These are phyloP conservation scores for Polypedilum pembai DNA, from an alignment of 1,140 invertebrate species.

Conservation along the genomic window DNA sequence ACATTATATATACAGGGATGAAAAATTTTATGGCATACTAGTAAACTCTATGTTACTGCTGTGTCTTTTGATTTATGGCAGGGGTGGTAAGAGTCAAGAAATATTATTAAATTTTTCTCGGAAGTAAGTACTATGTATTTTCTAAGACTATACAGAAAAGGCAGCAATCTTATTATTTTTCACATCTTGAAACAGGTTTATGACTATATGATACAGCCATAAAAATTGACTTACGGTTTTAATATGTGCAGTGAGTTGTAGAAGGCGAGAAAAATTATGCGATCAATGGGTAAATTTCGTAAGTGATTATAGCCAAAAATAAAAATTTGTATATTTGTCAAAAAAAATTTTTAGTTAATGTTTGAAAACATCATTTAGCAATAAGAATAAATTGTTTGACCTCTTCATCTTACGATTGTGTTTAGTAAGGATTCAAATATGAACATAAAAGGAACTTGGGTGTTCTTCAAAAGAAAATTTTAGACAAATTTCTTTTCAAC, in stretches of 20 bases:
- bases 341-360: too few relatives aligned
- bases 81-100: constrained; percentile 21
- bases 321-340: too few relatives aligned
- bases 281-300: too few relatives aligned
- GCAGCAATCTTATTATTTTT: background rate
- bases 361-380: too few relatives aligned
- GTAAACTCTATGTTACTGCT: background rate
- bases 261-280: too few relatives aligned
- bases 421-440: too few relatives aligned
- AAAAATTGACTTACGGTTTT: constrained; percentile 28
- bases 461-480: constrained; percentile 4
- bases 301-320: too few relatives aligned
- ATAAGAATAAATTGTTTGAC: too few relatives aligned
- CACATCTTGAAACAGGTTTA: constrained; percentile 4
- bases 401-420: too few relatives aligned
- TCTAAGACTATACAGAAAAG: background rate
- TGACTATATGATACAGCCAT: background rate
- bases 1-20: background rate
- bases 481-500: background rate
- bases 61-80: background rate
- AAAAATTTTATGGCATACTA: constrained; percentile 4
- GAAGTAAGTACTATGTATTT: background rate
- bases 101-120: constrained; percentile 22
- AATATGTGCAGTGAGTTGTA: background rate
- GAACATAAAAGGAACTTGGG: background rate